Evolutionary conservation across 2,113 vertebrate species (phyloP), one percentile per base, ranked within the genome.

Genomic region (Clarias macrocephalus): DNA sequence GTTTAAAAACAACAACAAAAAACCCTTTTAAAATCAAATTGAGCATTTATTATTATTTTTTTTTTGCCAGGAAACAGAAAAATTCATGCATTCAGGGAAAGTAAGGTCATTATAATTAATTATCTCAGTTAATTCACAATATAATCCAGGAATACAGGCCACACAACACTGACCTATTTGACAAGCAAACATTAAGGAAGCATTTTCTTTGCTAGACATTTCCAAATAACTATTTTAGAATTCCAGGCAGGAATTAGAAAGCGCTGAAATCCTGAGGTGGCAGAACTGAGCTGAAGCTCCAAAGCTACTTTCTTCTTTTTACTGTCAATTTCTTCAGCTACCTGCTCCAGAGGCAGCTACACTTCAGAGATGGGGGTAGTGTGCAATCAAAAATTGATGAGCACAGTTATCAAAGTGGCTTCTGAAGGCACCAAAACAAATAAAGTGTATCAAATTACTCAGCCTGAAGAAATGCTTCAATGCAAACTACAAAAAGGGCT

Each of bases 331-430:
- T 72, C 68, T 65, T 73, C 57, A 66, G 52, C 68, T 76, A 85
- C 54, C 57, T 66, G 30, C 42, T 87, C 85, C 75, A 85, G 80
- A 68, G 65, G 85, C 83, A 85, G 66, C 28, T 81, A 48, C 83
- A 37, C 54, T 82, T 25, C 68, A 63, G 70, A 25, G 25, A 66
- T 80, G 59, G 76, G 76, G 28, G 80, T 73, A 42, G 37, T 11
- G 59, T 33, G 80, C 81, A 82, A 89, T 90, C 76, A 91, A 90
- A 91, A 87, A 88, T 89, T 56, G 57, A 91, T 90, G 87, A 89
- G 85, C 88, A 77, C 7, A 21, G 70, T 77, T 86, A 88, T 91
- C 83, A 90, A 88, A 89, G 76, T 48, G 72, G 59, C 75, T 85
- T 89, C 75, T 77, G 15, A 68, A 75, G 83, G 83, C 77, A 85